Percentiles rank a stretch among this genome's conserved stretches.
phyloP scores from a whole-genome alignment of 2,888 invertebrate species.

The Drosophila austrosaltans region DNA sequence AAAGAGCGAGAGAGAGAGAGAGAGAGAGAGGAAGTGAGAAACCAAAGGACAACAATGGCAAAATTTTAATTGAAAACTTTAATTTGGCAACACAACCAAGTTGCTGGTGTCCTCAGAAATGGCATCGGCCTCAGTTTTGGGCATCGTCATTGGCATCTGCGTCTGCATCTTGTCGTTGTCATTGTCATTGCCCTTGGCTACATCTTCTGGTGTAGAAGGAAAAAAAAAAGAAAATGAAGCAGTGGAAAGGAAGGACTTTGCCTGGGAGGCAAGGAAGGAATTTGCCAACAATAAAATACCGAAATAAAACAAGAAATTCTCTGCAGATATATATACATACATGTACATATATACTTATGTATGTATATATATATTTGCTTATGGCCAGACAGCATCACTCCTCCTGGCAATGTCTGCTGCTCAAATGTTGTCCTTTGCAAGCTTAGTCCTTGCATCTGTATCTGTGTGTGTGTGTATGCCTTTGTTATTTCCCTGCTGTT shows the following conservation, averaged over 20 bases:
- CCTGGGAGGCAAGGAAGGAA: conserved; percentile 50
- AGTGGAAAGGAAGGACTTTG: conserved; percentile 26
- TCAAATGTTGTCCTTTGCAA: conserved; percentile 70
- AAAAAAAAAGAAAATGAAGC: conserved; percentile 10
- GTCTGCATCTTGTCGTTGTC: conserved; percentile 51
- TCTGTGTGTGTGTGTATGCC: conserved; percentile 24
- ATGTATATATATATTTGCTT: conserved; percentile 61
- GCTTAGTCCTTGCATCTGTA: conserved; percentile 43
- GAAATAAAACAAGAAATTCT: conserved; percentile 78
- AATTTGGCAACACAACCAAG: conserved; percentile 69
- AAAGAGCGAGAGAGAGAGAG: conserved; percentile 2
- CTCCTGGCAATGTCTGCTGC: conserved; percentile 51
- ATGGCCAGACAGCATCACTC: conserved; percentile 76
- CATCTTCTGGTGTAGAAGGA: conserved; percentile 31
- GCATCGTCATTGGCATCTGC: conserved; percentile 22
- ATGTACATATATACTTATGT: conserved; percentile 7
- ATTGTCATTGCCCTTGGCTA: conserved; percentile 74
- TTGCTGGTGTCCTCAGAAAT: conserved; percentile 19
- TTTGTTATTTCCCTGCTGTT: conserved; percentile 37
- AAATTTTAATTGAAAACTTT: conserved; percentile 80
- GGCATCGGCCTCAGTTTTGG: neutral
- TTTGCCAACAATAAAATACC: conserved; percentile 67
- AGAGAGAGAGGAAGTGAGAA: conserved; percentile 24
- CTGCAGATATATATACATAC: conserved; percentile 13
- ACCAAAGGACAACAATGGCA: conserved; percentile 59